Conservation (phyloP, 2,797 vertebrate species). For the Mus minutoides region DNA sequence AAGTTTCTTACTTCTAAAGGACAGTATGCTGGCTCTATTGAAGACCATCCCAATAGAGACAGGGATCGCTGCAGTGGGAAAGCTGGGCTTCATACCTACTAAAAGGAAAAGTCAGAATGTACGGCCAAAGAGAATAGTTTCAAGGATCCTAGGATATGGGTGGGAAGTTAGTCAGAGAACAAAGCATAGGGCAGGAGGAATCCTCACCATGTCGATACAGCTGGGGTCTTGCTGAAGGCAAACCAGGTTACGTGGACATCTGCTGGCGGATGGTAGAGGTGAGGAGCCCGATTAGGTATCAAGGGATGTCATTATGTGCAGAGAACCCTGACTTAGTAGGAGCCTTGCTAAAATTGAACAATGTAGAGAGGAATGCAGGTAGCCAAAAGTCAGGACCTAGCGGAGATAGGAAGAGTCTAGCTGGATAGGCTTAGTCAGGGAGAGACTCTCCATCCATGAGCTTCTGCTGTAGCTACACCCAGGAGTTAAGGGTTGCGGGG, state of each 20-base stretch:
- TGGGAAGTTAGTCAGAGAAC: not conserved
- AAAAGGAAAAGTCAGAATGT: not conserved
- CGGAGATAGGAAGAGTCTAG: not conserved
- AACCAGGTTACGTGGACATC: not conserved
- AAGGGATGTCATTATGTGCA: not conserved
- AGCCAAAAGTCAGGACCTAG: not conserved
- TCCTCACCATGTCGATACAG: not conserved
- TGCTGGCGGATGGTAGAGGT: not conserved
- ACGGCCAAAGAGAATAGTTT: not conserved
- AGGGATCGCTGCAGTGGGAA: not conserved
- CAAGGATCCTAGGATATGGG: not conserved
- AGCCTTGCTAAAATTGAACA: not conserved
- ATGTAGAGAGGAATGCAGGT: not conserved
- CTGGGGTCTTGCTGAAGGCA: not conserved
- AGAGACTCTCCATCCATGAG: not conserved
- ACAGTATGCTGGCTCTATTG: not conserved
- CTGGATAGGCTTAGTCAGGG: not conserved
- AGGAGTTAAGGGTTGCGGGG: no score
- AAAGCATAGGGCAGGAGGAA: not conserved
- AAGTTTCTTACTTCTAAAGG: not conserved
- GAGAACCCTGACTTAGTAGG: not conserved
- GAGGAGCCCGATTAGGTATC: not conserved
- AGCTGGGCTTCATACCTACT: not conserved
- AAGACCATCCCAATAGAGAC: not conserved
- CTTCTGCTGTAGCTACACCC: no score